Base-by-base conservation (phyloP, 2,888 invertebrate genomes). In the Sarcophaga variegata region DNA sequence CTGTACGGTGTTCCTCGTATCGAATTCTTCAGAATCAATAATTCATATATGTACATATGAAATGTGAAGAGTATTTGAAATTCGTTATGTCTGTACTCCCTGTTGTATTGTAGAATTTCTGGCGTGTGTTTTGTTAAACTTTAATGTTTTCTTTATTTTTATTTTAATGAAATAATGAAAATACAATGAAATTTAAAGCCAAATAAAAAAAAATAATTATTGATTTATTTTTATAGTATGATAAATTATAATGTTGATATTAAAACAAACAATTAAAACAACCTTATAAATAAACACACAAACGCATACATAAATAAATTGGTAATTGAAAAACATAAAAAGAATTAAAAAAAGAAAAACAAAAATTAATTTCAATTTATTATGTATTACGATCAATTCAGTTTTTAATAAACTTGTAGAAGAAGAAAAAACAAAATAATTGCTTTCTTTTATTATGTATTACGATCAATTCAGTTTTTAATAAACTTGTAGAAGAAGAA, bases 221-320 rank as follows among this genome's bases (percentile, higher is more conserved):
- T 78, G 71, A 72, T 79, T 83, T n/a, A 67, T 83, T 67, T 83
- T 72, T 27, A 78, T 77, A 77, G 72, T 70, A 80, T 76, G 59
- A 76, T 80, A 76, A 80, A 84, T 76, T 84, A 80, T 76, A 76
- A 80, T 84, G 80, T 76, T 71, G 80, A 84, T 60, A 84, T 79
- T 80, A 80, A 80, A 71, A 66, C 64, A 76, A 62, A 47, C 70
- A 71, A 80, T 76, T 80, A 76, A 54, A 54, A 17, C 12, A 54
- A 54, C 17, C 12, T 54, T 54, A 14, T 12, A 54, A 54, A 54
- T 54, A 54, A 64, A 78, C 17, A 49, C 49, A 63, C 62, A 81
- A 14, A 22, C 20, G 12, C 20, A 4, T 3, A 47, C 47, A 49
- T 10, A 20, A n/a, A 74, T 11, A 71, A 25, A 69, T 25, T 82